phyloP scores from a whole-genome alignment of 35 echinoderm and acorn worm species.

The Nesometra sesokonis region DNA sequence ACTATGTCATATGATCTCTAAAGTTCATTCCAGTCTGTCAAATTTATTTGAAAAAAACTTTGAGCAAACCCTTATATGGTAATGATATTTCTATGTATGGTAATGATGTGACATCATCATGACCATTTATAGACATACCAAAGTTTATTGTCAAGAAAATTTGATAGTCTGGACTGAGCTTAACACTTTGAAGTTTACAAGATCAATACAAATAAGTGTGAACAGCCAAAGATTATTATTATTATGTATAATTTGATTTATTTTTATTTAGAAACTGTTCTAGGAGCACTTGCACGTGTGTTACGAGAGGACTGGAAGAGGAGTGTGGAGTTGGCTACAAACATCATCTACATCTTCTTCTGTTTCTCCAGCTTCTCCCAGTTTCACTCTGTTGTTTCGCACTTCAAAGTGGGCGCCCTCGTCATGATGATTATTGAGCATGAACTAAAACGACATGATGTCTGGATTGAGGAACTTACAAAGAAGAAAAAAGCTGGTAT shows the following conservation, averaged over 20 bases:
- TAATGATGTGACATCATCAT: too few relatives aligned
- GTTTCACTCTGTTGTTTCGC: conserved; percentile 85
- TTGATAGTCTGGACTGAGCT: too few relatives aligned
- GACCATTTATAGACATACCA: too few relatives aligned
- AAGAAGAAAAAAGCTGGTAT: conserved; percentile 99
- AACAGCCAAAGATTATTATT: too few relatives aligned
- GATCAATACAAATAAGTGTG: too few relatives aligned
- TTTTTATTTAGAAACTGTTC: conserved; percentile 68
- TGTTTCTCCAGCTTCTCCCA: conserved; percentile 97
- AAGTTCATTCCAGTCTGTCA: too few relatives aligned
- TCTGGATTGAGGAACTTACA: conserved; percentile 81
- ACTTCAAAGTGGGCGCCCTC: conserved; percentile 91
- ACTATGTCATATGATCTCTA: too few relatives aligned
- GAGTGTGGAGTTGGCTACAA: conserved; percentile 93
- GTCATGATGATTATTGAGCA: conserved; percentile 89
- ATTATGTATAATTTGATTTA: not conserved
- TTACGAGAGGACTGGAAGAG: conserved; percentile 98
- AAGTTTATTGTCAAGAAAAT: too few relatives aligned
- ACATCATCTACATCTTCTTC: conserved; percentile 99
- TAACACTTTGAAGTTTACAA: too few relatives aligned
- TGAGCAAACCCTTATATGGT: too few relatives aligned
- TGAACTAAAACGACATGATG: conserved; percentile 75
- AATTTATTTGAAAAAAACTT: too few relatives aligned
- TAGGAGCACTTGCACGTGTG: conserved; percentile 81
- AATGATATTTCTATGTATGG: too few relatives aligned